Base-by-base conservation (phyloP, 2,888 invertebrate genomes). In the Agrotis clavis region DNA sequence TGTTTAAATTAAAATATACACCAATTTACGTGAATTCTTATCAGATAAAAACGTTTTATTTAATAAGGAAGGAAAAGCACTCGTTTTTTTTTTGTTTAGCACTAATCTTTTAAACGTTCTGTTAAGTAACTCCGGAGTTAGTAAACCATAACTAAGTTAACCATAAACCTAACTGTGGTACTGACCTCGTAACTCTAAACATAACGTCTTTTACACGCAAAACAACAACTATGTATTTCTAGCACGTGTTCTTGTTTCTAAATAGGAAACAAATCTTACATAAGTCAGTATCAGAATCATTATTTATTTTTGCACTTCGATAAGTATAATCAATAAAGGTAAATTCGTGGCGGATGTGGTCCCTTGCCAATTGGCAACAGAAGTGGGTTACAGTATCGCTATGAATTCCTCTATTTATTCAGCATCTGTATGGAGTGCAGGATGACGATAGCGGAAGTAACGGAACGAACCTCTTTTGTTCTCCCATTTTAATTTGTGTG, bases 361-460 rank as follows among this genome's bases (percentile, higher is more conserved):
- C 62, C 71, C 67, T 86, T 83, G 86, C 86, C 85, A 88, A 88
- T 83, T 86, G 86, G 83, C 86, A 84, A 75, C 84, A 72, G 83
- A 83, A 82, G 87, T 89, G 84, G 90, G 90, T 89, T 88, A 86
- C 70, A 84, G 83, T 84, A 84, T 88, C 79, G 80, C 84, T 85
- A 84, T 84, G 78, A 72, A 78, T 79, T 80, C 71, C 66, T 87
- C 86, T 89, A 84, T 90, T 89, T 87, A 89, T 90, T 87, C 87
- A 89, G 85, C 85, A 87, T 87, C 88, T 86, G 86, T 84, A 82
- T 83, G 74, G 82, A 85, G 68, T 79, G 77, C 79, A 86, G 77
- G 67, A 81, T 91, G 90, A 91, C 91, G 91, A 88, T 83, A 86
- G 79, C 92, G 92, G 92, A 92, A 89, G 86, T 92, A 92, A 92